Conservation (phyloP, 2,797 vertebrate species). For the Leptodactylus fallax region DNA sequence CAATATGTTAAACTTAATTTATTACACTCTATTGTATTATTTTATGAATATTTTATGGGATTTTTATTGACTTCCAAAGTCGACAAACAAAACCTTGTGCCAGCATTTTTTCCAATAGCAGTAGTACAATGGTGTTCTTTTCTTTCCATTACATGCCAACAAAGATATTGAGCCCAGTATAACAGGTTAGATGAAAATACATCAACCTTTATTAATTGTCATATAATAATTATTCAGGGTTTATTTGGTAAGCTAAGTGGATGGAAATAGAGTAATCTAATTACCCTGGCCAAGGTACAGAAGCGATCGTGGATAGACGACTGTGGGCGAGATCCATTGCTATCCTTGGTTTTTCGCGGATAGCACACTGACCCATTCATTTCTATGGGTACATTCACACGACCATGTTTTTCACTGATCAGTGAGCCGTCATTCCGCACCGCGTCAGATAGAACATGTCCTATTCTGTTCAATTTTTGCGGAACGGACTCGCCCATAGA, state of each 20-base stretch:
- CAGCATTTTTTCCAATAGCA: neutral
- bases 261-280: neutral
- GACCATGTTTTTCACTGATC: no score
- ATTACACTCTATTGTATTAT: constrained; percentile 21
- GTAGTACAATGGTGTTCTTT: neutral
- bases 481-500: no score
- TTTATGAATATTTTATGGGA: constrained; percentile 49
- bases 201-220: no score
- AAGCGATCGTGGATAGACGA: no score
- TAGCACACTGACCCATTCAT: no score
- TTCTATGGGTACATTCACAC: no score
- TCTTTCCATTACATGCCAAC: neutral
- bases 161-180: neutral
- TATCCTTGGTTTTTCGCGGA: no score
- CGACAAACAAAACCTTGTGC: constrained; percentile 5
- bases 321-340: no score
- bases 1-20: constrained; percentile 39
- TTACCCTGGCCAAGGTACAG: no score
- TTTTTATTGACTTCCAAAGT: constrained; percentile 44
- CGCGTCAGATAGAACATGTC: no score
- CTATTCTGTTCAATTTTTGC: no score
- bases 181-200: neutral
- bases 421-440: no score
- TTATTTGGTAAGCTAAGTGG: neutral
- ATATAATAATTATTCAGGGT: neutral